Base-by-base conservation (phyloP, 1,140 invertebrate species). In the Hylaeus anthracinus region DNA sequence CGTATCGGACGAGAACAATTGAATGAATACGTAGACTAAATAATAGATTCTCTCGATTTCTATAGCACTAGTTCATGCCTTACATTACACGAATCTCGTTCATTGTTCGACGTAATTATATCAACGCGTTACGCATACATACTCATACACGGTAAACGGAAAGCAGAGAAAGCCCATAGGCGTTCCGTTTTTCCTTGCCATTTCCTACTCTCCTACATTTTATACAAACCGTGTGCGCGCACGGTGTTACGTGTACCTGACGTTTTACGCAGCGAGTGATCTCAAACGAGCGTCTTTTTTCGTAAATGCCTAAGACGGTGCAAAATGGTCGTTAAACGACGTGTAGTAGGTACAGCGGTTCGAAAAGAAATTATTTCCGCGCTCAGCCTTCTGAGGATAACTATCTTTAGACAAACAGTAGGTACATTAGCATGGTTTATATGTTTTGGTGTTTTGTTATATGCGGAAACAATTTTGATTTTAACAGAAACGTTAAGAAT, bases 101-200 rank as follows among this genome's bases (percentile, higher is more conserved):
- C 60, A 53, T 64, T 55, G 14, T 72, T 51, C 45, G 26, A 71
- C 39, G 60, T 48, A 72, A 72, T 60, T 60, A n/a, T 15, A 26
- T 5, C 15, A 1, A 37, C 45, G 60, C 8, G 41, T 45, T 55
- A 10, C 15, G 41, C 3, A n/a, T 45, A 14, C 6, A 37, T 12
- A 26, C 41, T 26, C 39, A 6, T 15, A 53, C 26, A 8, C 37
- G 26, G 15, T 6, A 43, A 69, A 69, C 12, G 41, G 37, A 43
- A 45, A 76, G 9, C 14, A 58, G 55, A 69, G 65, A 77, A 77
- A 77, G 65, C 43, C 26, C 41, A 15, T 14, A 64, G 15, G 12
- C 6, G 39, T 9, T 14, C 45, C 3, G 45, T 45, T 45, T 43
- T 66, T 76, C 14, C 12, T 58, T 69, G n/a, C 41, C 15, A 48